Evolutionary conservation across 2,797 vertebrate genomes (phyloP), one percentile per base, ranked within the genome.

Genomic region (Malurus leucopterus): DNA sequence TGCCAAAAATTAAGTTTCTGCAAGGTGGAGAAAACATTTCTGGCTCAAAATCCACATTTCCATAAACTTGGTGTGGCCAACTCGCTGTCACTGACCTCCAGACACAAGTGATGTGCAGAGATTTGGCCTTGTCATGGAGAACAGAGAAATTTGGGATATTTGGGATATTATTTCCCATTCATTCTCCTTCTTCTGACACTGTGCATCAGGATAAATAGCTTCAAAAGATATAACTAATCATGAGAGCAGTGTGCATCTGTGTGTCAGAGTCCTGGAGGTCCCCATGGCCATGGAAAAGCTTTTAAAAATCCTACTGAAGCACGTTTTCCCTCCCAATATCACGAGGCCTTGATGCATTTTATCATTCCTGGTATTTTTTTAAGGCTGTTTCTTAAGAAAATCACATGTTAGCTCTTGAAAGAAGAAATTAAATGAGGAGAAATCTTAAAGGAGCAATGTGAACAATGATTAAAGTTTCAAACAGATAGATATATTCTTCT

Each of bases 41-140:
- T 82, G 38, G 36, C 29, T 72, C 36, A 49, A 75, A 73, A 79
- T 65, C n/a, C 51, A 7, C 5, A 9, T 22, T 21, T 34, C 38
- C 34, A 7, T 12, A 49, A 44, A 16, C 11, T 78, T 1, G 0
- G 7, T 21, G 27, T 9, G 32, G 14, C 24, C n/a, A 85, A 5
- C 5, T 47, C 50, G 2, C 14, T 27, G n/a, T 4, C 62, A 73
- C 0, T 10, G 19, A 41, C 22, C n/a, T 51, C 15, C 30, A 47
- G 23, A 22, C 18, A 49, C 15, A 27, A 38, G 23, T 21, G 26
- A 53, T 30, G 9, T 41, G 38, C 59, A 68, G 8, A n/a, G 32
- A 18, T 19, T 61, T 17, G 29, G 24, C 16, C 9, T 49, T 51
- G 14, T 13, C 49, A 55, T 1, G 18, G 11, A 24, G 16, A 72